Conservation (phyloP, 2,113 vertebrate species). For the Boleophthalmus pectinirostris region DNA sequence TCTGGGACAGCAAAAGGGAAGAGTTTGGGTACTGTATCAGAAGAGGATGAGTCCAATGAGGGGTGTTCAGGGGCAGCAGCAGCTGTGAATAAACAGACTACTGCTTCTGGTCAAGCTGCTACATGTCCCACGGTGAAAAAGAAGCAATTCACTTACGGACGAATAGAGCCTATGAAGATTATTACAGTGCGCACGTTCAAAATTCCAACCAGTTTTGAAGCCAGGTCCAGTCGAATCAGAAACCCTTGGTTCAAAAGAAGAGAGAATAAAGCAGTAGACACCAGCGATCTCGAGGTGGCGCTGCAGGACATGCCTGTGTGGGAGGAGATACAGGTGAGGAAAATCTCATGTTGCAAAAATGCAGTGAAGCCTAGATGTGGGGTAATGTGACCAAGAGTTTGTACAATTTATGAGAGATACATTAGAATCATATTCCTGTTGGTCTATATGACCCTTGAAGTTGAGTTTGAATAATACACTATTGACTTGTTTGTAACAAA, state of each 20-base stretch:
- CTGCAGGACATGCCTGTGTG: constrained; percentile 82
- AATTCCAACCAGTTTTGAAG: constrained; percentile 86
- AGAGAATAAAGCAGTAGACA: constrained; percentile 84
- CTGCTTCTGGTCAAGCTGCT: constrained; percentile 3
- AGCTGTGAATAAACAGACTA: constrained; percentile 14
- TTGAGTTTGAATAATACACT: too few relatives aligned
- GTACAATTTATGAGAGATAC: neutral
- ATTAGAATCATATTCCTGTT: neutral
- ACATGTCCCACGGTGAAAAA: constrained; percentile 53
- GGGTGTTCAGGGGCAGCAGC: constrained; percentile 18
- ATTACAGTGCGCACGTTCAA: constrained; percentile 90
- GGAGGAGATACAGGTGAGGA: constrained; percentile 79
- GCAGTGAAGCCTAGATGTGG: neutral
- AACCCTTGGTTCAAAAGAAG: constrained; percentile 81
- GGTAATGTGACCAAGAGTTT: neutral
- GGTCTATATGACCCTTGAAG: neutral
- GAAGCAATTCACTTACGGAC: constrained; percentile 81
- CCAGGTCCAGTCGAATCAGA: constrained; percentile 82
- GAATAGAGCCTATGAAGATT: constrained; percentile 88
- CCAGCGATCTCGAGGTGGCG: constrained; percentile 83
- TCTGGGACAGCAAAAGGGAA: neutral
- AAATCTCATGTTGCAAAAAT: neutral
- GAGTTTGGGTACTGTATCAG: constrained; percentile 15
- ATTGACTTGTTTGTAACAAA: too few relatives aligned
- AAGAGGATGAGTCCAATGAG: constrained; percentile 35